These are phyloP conservation scores for Hylaea fasciaria DNA, from an alignment of 2,888 invertebrate genomes.

Conservation along the genomic window DNA sequence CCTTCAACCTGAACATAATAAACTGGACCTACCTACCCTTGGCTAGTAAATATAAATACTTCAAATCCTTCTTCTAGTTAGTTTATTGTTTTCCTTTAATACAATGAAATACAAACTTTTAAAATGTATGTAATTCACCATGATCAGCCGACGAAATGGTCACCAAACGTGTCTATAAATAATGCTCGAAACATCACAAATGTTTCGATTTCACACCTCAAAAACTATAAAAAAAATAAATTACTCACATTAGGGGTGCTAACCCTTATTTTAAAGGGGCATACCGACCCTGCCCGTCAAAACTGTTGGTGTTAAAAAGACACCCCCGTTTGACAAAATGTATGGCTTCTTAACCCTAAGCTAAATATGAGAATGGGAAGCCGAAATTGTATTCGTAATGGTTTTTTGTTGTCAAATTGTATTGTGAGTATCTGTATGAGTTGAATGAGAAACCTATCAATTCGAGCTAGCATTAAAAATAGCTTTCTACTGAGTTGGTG, in stretches of 20 bases:
- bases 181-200: constrained; percentile 25
- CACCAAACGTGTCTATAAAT: background rate
- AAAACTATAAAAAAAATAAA: constrained; percentile 38
- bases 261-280: constrained; percentile 70
- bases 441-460: constrained; percentile 49
- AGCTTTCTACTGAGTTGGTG: constrained; percentile 1
- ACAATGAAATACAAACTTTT: no score
- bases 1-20: no score
- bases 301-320: constrained; percentile 80
- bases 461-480: constrained; percentile 40
- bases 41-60: no score
- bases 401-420: constrained; percentile 67
- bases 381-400: constrained; percentile 76
- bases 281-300: constrained; percentile 69
- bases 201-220: constrained; percentile 35
- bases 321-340: constrained; percentile 73
- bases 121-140: no score
- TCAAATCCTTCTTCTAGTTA: no score
- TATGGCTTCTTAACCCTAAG: constrained; percentile 81
- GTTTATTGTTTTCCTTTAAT: no score
- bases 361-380: constrained; percentile 76
- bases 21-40: no score
- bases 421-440: constrained; percentile 53
- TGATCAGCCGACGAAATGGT: background rate
- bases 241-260: constrained; percentile 50